These are phyloP conservation scores for Muricea muricata DNA, from an alignment of 92 coral and sea anemone species.

Conservation along the genomic window DNA sequence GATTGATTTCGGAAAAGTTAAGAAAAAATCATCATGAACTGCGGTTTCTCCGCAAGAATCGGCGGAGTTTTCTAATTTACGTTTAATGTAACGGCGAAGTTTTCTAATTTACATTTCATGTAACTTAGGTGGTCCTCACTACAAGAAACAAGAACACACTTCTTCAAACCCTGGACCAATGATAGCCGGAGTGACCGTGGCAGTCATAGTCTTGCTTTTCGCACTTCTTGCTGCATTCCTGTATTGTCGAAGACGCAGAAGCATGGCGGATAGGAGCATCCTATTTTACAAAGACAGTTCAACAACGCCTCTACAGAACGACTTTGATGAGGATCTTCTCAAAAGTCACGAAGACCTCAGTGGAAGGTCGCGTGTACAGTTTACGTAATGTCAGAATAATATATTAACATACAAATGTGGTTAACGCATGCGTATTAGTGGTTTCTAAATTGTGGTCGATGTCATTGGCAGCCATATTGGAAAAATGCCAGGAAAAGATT, in stretches of 20 bases:
- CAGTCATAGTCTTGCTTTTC: slow-evolving; percentile 35
- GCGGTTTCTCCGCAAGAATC: too few relatives aligned
- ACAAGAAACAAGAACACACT: slow-evolving; percentile 11
- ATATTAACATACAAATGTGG: not conserved
- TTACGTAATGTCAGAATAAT: slow-evolving; percentile 53
- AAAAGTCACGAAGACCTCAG: slow-evolving; percentile 76
- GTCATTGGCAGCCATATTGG: too few relatives aligned
- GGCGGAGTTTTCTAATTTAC: too few relatives aligned
- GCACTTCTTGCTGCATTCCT: slow-evolving; percentile 39
- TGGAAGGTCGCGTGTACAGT: slow-evolving; percentile 77
- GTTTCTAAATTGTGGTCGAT: too few relatives aligned
- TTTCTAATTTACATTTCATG: not conserved
- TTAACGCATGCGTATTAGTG: not conserved
- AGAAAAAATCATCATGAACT: too few relatives aligned
- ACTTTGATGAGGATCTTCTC: slow-evolving; percentile 81
- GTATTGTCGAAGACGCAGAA: slow-evolving; percentile 57
- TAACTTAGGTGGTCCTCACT: not conserved
- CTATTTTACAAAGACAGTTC: slow-evolving; percentile 80
- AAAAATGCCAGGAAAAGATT: too few relatives aligned
- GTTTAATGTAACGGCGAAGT: too few relatives aligned
- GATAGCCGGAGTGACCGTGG: slow-evolving; percentile 57
- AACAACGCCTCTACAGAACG: slow-evolving; percentile 81
- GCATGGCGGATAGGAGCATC: slow-evolving; percentile 59
- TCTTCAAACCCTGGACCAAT: slow-evolving; percentile 32
- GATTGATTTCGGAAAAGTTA: too few relatives aligned